Conservation (phyloP, 2,113 vertebrate genomes). For the Tyto alba region DNA sequence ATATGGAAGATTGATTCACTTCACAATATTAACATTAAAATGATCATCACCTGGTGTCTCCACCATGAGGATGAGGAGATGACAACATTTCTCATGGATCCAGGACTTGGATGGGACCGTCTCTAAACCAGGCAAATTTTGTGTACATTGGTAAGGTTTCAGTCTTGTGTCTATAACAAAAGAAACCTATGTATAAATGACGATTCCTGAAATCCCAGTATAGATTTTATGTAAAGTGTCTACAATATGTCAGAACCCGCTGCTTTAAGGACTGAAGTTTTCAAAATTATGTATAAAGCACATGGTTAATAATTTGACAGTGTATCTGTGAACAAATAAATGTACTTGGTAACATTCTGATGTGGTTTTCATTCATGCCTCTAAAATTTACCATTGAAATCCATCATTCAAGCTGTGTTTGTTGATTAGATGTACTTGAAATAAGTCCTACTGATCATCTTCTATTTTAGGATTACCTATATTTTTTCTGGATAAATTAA, state of each 20-base stretch:
- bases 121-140: not conserved
- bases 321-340: not conserved
- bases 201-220: not conserved
- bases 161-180: accelerated
- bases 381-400: not conserved
- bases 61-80: not conserved
- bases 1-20: not conserved
- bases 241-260: not conserved
- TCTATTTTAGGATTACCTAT: not conserved
- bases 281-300: not conserved
- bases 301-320: not conserved
- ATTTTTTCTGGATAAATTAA: not conserved
- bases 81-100: not conserved
- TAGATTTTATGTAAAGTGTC: not conserved
- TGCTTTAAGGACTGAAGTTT: not conserved
- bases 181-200: not conserved
- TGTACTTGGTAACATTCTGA: not conserved
- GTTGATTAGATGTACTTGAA: not conserved
- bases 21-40: not conserved
- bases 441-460: not conserved
- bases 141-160: not conserved
- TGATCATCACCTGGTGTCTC: not conserved
- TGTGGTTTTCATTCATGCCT: not conserved
- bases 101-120: not conserved
- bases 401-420: not conserved